Conservation (phyloP, 1,140 invertebrate species). For the Anastrepha obliqua region DNA sequence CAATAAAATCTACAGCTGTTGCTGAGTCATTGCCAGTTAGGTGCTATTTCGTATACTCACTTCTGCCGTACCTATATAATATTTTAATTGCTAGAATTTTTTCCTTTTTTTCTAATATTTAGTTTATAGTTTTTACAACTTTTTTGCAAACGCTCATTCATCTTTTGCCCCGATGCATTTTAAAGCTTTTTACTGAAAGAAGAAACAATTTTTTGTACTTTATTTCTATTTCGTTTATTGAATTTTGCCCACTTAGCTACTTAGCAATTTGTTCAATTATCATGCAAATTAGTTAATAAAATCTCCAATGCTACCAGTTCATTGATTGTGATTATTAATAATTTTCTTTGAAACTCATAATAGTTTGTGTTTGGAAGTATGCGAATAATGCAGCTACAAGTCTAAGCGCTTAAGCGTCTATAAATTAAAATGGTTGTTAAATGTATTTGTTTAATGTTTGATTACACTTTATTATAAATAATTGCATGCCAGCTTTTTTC, state of each 20-base stretch:
- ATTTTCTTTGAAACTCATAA: background rate
- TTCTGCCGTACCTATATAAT: too few species aligned
- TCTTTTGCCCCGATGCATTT: background rate
- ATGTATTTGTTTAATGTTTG: conserved; percentile 9
- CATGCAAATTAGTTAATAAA: conserved; percentile 46
- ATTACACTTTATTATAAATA: background rate
- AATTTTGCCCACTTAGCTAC: background rate
- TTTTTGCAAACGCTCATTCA: background rate
- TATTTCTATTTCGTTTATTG: background rate
- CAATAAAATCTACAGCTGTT: conserved; percentile 3
- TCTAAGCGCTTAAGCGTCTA: background rate
- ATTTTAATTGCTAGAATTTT: background rate
- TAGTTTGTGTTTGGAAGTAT: background rate
- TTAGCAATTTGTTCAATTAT: conserved; percentile 35
- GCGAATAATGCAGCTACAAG: background rate
- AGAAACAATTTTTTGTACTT: too few species aligned
- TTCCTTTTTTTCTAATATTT: background rate
- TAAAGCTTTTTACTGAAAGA: background rate
- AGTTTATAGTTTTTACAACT: background rate
- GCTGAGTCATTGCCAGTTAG: background rate
- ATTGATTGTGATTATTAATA: background rate
- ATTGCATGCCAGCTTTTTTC: too few species aligned
- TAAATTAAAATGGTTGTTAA: conserved; percentile 9
- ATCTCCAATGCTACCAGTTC: conserved; percentile 3
- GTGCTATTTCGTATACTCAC: too few species aligned